Percentiles rank a stretch among this genome's conserved stretches.
phyloP scores from a whole-genome alignment of 2,113 vertebrate genomes.

The Danionella cerebrum region DNA sequence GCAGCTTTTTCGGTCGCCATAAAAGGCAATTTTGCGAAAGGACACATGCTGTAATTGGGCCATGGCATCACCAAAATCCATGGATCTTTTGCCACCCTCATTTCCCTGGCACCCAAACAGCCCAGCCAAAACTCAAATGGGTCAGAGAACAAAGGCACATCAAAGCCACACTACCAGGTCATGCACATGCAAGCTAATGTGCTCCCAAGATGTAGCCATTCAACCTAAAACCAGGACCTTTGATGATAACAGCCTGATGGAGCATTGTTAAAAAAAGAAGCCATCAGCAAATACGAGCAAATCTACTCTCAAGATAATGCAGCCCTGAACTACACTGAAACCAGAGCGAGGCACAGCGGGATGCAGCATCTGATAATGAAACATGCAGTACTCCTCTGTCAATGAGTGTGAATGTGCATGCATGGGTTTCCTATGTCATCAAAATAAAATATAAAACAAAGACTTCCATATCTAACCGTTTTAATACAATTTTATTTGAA shows the following conservation, averaged over 20 bases:
- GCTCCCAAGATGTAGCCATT: slow-evolving; percentile 55
- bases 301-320: slow-evolving; percentile 41
- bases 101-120: slow-evolving; percentile 29
- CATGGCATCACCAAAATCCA: slow-evolving; percentile 7
- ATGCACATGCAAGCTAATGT: slow-evolving; percentile 57
- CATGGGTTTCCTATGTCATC: not conserved
- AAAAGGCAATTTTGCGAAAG: not conserved
- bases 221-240: slow-evolving; percentile 54
- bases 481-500: no score
- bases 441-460: slow-evolving; percentile 5
- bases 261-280: slow-evolving; percentile 47
- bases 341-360: slow-evolving; percentile 14
- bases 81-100: slow-evolving; percentile 27
- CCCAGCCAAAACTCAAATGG: slow-evolving; percentile 47
- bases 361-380: slow-evolving; percentile 7
- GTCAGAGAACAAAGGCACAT: slow-evolving; percentile 52
- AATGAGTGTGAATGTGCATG: not conserved
- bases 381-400: not conserved
- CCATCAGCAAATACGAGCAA: slow-evolving; percentile 53
- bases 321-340: slow-evolving; percentile 17
- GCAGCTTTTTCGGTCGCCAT: no score
- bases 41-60: not conserved
- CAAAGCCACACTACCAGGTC: slow-evolving; percentile 47
- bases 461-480: not conserved
- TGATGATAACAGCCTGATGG: slow-evolving; percentile 51